phyloP scores from a whole-genome alignment of 1,140 invertebrate species.

The Drosophila bocqueti region DNA sequence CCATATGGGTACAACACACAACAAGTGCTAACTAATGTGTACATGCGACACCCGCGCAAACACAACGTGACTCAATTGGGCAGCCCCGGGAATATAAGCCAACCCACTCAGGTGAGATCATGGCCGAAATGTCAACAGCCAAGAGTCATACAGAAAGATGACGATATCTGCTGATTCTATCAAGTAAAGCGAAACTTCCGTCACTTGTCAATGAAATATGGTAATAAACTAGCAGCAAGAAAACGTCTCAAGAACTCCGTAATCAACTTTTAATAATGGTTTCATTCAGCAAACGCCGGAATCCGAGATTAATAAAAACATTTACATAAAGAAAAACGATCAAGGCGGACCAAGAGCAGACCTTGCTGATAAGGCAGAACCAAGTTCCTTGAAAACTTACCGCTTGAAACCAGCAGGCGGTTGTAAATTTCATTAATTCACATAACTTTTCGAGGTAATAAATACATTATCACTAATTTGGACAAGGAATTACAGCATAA shows the following conservation, averaged over 20 bases:
- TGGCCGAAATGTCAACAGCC: slow-evolving; percentile 30
- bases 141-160: slow-evolving; percentile 21
- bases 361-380: slow-evolving; percentile 39
- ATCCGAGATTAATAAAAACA: neutral
- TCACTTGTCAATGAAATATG: slow-evolving; percentile 5
- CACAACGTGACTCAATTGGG: slow-evolving; percentile 47
- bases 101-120: slow-evolving; percentile 35
- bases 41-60: slow-evolving; percentile 35
- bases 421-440: slow-evolving; percentile 6
- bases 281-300: slow-evolving; percentile 3
- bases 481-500: slow-evolving; percentile 5
- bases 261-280: neutral
- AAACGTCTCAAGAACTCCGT: neutral
- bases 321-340: slow-evolving; percentile 33
- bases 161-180: slow-evolving; percentile 27
- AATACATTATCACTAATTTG: slow-evolving; percentile 11
- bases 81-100: slow-evolving; percentile 23
- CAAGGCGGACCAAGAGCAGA: slow-evolving; percentile 1
- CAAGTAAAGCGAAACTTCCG: slow-evolving; percentile 17
- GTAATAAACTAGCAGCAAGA: neutral
- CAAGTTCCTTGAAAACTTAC: slow-evolving; percentile 23
- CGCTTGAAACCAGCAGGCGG: neutral
- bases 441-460: neutral
- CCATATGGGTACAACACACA: slow-evolving; percentile 1
- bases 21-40: slow-evolving; percentile 23